phyloP scores from a whole-genome alignment of 2,797 vertebrate genomes.

The Carcharodon carcharias region DNA sequence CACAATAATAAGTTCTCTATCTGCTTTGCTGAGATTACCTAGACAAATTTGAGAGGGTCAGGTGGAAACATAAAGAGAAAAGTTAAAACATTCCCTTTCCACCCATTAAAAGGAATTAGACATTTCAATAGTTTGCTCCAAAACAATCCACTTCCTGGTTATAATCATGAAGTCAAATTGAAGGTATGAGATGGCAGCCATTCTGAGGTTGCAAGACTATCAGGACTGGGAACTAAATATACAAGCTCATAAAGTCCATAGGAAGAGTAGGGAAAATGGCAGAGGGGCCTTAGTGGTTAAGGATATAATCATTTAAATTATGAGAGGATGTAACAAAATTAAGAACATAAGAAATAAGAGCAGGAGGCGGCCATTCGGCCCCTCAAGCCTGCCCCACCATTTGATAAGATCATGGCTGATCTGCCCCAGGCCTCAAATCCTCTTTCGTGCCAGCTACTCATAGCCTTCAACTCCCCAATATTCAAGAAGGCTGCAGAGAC shows the following conservation, averaged over 20 bases:
- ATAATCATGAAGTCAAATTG: not conserved
- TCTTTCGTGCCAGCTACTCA: no score
- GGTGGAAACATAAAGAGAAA: constrained; percentile 35
- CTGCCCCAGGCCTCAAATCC: no score
- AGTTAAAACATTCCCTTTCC: not conserved
- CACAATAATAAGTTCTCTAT: constrained; percentile 75
- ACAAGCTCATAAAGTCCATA: not conserved
- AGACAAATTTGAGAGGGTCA: not conserved
- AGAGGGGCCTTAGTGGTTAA: no score
- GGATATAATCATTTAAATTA: no score
- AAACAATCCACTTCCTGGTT: not conserved
- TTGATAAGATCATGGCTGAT: no score
- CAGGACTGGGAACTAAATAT: not conserved
- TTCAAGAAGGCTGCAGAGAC: not conserved
- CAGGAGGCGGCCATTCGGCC: no score
- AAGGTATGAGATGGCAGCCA: not conserved
- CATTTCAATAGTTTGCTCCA: not conserved
- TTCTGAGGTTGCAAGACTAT: not conserved
- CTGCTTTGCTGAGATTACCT: constrained; percentile 74
- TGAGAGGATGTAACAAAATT: no score
- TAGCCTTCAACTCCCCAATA: no score
- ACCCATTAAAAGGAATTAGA: not conserved
- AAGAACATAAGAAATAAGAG: no score
- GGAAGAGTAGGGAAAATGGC: not conserved
- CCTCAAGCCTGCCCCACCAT: no score